Percentiles rank a stretch among this genome's conserved stretches.
phyloP scores from a whole-genome alignment of 2,797 vertebrate genomes.

The Pyrrhura leucotis region DNA sequence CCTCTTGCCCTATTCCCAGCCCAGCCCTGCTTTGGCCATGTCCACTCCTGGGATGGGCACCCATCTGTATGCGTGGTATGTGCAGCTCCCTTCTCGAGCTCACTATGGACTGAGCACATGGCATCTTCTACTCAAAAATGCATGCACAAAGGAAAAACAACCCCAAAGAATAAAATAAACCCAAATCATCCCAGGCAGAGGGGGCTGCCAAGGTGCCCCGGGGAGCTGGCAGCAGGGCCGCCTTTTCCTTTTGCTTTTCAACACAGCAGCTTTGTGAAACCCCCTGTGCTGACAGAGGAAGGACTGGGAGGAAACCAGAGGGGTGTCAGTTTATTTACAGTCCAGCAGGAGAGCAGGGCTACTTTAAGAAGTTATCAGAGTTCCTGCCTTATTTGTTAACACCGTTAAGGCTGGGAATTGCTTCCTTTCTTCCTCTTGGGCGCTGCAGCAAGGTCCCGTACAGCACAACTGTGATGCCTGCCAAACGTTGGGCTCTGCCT shows the following conservation, averaged over 20 bases:
- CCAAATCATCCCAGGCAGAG: neutral
- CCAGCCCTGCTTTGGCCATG: neutral
- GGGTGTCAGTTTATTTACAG: conserved; percentile 50
- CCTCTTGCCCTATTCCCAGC: neutral
- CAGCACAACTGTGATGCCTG: neutral
- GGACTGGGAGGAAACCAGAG: neutral
- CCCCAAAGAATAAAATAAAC: neutral
- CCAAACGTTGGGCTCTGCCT: neutral
- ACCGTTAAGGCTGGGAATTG: neutral
- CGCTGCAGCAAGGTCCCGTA: neutral
- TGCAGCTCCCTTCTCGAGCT: neutral
- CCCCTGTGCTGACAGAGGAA: neutral
- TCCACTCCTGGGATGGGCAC: neutral
- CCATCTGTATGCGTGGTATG: rapidly evolving
- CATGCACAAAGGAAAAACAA: neutral
- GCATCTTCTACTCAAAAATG: neutral
- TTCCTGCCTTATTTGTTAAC: neutral
- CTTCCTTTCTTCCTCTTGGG: conserved; percentile 28
- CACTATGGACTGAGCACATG: rapidly evolving
- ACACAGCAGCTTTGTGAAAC: neutral
- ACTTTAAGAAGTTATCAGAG: neutral
- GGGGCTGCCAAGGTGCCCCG: rapidly evolving
- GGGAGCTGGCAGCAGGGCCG: neutral
- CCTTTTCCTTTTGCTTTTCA: neutral
- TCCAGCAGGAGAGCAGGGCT: neutral